Conservation (phyloP, 2,888 invertebrate species). For the Dusona sp. region DNA sequence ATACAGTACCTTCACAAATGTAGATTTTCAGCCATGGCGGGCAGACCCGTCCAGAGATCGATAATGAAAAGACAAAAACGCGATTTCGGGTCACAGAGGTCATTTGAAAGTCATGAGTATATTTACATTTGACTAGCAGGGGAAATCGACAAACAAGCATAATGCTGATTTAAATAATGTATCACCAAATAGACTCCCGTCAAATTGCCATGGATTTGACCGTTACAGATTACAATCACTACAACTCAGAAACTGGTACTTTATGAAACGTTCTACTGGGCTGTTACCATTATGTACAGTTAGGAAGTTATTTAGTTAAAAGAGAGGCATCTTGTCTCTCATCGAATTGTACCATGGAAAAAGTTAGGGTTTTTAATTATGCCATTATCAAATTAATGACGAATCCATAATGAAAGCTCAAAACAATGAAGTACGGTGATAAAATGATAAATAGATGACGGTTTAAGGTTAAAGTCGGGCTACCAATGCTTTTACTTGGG, state of each 20-base stretch:
- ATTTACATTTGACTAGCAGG: slow-evolving; percentile 78
- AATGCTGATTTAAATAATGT: slow-evolving; percentile 80
- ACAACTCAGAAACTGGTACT: slow-evolving; percentile 6
- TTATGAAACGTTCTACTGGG: background rate
- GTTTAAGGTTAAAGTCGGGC: background rate
- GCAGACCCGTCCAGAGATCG: background rate
- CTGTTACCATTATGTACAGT: background rate
- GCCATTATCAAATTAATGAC: background rate
- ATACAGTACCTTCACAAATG: slow-evolving; percentile 7
- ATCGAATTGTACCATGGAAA: background rate
- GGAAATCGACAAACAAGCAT: slow-evolving; percentile 76
- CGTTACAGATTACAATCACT: slow-evolving; percentile 2
- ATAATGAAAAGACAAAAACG: slow-evolving; percentile 37
- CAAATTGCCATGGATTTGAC: slow-evolving; percentile 67
- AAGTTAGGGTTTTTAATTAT: background rate
- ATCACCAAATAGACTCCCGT: slow-evolving; percentile 75
- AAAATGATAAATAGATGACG: too few relatives aligned
- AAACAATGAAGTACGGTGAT: too few relatives aligned
- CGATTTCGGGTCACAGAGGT: slow-evolving; percentile 24
- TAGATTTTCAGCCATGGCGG: background rate
- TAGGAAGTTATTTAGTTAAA: background rate
- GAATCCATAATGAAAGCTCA: background rate
- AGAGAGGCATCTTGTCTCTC: background rate
- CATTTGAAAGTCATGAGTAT: slow-evolving; percentile 64
- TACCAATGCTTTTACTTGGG: slow-evolving; percentile 62